phyloP scores from a whole-genome alignment of 2,797 vertebrate genomes.

The Rhynchonycteris naso region DNA sequence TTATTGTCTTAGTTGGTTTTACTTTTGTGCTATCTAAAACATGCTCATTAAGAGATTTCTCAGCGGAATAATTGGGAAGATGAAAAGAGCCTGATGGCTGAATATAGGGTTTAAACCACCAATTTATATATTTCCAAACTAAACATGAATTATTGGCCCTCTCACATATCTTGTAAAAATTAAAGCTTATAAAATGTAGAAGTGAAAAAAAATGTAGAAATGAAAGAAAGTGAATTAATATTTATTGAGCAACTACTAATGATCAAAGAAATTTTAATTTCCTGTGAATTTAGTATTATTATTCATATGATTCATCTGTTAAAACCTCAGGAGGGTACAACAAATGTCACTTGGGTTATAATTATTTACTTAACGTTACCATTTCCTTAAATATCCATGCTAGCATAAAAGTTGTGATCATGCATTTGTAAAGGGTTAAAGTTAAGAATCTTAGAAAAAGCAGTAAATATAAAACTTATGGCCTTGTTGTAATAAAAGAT shows the following conservation, averaged over 20 bases:
- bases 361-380: background rate
- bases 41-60: slow-evolving; percentile 16
- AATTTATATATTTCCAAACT: slow-evolving; percentile 8
- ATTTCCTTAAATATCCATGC: background rate
- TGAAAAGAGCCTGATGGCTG: background rate
- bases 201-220: slow-evolving; percentile 16
- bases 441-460: background rate
- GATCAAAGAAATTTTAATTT: background rate
- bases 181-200: background rate
- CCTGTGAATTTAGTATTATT: background rate
- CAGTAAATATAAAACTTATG: background rate
- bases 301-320: background rate
- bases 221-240: background rate
- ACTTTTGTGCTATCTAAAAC: background rate
- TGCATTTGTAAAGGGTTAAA: background rate
- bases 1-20: slow-evolving; percentile 11
- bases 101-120: background rate
- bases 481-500: background rate
- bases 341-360: background rate
- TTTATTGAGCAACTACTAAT: background rate
- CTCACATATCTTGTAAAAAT: background rate
- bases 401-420: background rate
- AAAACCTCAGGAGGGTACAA: background rate
- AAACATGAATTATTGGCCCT: slow-evolving; percentile 3
- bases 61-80: slow-evolving; percentile 5